Percentiles rank a stretch among this genome's conserved stretches.
Conservation (phyloP, 2,113 vertebrate genomes). For the Plotosus lineatus region DNA sequence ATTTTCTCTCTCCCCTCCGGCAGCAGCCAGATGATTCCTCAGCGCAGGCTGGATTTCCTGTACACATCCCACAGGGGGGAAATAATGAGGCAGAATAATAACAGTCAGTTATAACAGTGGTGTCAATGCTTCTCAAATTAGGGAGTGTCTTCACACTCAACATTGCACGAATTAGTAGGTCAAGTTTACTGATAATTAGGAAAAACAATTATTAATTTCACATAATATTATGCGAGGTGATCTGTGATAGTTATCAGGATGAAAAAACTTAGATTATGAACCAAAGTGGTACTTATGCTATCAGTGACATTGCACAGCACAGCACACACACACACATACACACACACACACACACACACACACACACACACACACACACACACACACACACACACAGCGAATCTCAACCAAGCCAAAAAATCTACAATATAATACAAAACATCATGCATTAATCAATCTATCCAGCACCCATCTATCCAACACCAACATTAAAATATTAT, state of each 20-base stretch:
- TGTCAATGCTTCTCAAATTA: background rate
- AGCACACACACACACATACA: background rate
- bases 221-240: background rate
- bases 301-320: background rate
- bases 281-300: background rate
- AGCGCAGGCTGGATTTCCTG: constrained; percentile 12
- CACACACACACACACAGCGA: no score
- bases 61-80: constrained; percentile 23
- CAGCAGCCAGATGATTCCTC: background rate
- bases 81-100: constrained; percentile 30
- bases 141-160: constrained; percentile 1
- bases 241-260: background rate
- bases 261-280: background rate
- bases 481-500: no score
- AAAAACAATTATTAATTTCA: background rate
- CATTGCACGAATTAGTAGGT: background rate
- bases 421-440: no score
- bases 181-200: background rate
- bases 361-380: no score
- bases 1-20: constrained; percentile 4
- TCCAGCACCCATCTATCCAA: no score
- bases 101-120: constrained; percentile 14
- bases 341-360: no score
- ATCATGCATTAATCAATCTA: no score
- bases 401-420: no score